These are phyloP conservation scores for Anisognathus igniventris DNA, from an alignment of 2,797 vertebrate genomes.

Conservation along the genomic window DNA sequence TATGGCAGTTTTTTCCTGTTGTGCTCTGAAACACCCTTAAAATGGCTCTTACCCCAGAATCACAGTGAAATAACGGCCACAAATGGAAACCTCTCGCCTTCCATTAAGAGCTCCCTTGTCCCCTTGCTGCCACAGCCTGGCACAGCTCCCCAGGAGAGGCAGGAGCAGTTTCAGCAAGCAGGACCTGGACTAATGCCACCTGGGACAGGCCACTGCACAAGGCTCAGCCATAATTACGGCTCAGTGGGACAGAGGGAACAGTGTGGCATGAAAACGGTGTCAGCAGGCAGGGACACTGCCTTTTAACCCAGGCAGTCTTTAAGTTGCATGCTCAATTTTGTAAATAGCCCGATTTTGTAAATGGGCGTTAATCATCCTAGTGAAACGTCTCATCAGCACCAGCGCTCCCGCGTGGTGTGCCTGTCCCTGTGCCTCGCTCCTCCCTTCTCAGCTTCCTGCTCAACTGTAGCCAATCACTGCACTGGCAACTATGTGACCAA, in stretches of 20 bases:
- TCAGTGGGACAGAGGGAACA: not conserved
- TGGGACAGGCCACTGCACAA: not conserved
- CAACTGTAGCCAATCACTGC: not conserved
- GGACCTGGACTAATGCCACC: slow-evolving; percentile 2
- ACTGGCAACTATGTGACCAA: not conserved
- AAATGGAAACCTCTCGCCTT: not conserved
- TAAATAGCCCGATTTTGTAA: slow-evolving; percentile 47
- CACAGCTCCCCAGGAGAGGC: not conserved
- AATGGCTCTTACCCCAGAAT: slow-evolving; percentile 26
- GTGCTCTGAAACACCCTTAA: slow-evolving; percentile 15
- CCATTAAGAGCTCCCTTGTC: not conserved
- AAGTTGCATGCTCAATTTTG: slow-evolving; percentile 37
- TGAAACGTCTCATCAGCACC: not conserved
- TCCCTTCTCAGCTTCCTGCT: not conserved
- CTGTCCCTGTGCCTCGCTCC: not conserved
- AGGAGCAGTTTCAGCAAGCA: not conserved
- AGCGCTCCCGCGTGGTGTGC: rapidly evolving
- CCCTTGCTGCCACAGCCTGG: not conserved
- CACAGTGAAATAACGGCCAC: slow-evolving; percentile 18
- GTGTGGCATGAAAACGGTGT: not conserved
- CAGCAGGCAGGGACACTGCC: slow-evolving; percentile 1
- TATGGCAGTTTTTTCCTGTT: slow-evolving; percentile 5
- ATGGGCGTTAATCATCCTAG: slow-evolving; percentile 46
- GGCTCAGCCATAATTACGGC: not conserved
- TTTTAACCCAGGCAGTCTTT: slow-evolving; percentile 18